Percentiles rank a stretch among this genome's conserved stretches.
These are phyloP conservation scores for Oceanites oceanicus DNA, from an alignment of 2,113 vertebrate species.

Conservation along the genomic window DNA sequence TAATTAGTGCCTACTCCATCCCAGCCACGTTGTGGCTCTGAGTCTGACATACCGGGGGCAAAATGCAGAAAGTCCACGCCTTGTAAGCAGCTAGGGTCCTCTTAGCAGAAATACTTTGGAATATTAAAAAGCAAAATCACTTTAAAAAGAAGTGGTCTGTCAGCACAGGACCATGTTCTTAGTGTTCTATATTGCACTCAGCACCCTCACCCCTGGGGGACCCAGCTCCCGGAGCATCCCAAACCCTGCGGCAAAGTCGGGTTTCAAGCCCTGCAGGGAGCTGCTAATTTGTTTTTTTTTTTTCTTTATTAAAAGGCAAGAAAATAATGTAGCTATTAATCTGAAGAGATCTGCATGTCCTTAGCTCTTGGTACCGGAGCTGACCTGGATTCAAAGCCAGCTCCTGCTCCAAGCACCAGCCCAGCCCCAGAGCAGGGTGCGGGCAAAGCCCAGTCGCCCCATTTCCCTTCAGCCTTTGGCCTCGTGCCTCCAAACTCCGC, in stretches of 20 bases:
- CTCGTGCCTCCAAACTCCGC: not conserved
- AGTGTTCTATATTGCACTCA: rapidly evolving
- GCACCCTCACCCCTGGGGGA: not conserved
- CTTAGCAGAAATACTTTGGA: not conserved
- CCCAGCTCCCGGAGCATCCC: rapidly evolving
- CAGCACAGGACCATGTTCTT: not conserved
- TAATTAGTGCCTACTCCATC: not conserved
- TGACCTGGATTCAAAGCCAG: not conserved
- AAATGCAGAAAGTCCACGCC: not conserved
- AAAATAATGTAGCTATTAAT: rapidly evolving
- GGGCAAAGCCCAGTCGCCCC: not conserved
- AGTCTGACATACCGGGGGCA: not conserved
- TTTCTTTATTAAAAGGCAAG: not conserved
- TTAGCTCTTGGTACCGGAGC: not conserved
- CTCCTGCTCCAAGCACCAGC: not conserved
- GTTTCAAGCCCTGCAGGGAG: not conserved
- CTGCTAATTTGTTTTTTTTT: not conserved
- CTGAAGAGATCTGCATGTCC: not conserved
- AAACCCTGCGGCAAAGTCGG: rapidly evolving
- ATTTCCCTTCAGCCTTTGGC: not conserved
- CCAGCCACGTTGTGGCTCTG: rapidly evolving
- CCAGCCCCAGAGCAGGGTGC: not conserved
- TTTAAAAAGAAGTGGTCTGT: not conserved
- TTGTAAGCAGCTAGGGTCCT: rapidly evolving
- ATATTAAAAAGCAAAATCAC: not conserved